phyloP scores from a whole-genome alignment of 2,113 vertebrate species.

The Passerina amoena region DNA sequence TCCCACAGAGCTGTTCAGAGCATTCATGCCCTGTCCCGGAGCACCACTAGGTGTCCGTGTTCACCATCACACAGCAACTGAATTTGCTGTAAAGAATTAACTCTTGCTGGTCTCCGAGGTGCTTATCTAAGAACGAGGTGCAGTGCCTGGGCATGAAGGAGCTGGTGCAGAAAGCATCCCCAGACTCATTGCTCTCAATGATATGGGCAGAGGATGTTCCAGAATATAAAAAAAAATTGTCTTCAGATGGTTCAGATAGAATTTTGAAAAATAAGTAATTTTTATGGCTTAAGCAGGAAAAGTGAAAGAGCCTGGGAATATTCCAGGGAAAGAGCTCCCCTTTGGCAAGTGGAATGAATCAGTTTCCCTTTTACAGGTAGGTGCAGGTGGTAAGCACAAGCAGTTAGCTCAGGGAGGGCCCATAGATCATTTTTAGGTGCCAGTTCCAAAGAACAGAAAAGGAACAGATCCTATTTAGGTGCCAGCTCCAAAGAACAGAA shows the following conservation, averaged over 20 bases:
- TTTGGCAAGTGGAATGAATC: background rate
- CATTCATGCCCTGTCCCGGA: background rate
- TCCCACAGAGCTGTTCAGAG: background rate
- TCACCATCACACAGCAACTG: background rate
- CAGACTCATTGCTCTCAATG: background rate
- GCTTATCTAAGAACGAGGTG: background rate
- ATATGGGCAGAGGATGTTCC: background rate
- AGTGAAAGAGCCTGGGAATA: background rate
- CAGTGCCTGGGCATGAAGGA: background rate
- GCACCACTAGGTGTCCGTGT: constrained; percentile 69
- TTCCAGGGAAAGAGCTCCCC: background rate
- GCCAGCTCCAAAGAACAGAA: background rate
- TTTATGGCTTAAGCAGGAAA: background rate
- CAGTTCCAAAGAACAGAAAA: background rate
- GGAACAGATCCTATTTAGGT: background rate
- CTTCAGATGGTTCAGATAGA: background rate
- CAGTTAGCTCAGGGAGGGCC: background rate
- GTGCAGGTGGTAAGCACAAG: background rate
- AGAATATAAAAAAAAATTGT: background rate
- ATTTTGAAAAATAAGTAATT: background rate
- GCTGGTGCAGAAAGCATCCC: background rate
- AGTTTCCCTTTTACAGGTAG: background rate
- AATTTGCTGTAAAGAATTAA: background rate
- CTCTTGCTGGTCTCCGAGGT: background rate
- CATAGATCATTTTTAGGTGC: background rate